Evolutionary conservation across 1,140 invertebrate genomes (phyloP).

Genomic region (Neelides sp.): DNA sequence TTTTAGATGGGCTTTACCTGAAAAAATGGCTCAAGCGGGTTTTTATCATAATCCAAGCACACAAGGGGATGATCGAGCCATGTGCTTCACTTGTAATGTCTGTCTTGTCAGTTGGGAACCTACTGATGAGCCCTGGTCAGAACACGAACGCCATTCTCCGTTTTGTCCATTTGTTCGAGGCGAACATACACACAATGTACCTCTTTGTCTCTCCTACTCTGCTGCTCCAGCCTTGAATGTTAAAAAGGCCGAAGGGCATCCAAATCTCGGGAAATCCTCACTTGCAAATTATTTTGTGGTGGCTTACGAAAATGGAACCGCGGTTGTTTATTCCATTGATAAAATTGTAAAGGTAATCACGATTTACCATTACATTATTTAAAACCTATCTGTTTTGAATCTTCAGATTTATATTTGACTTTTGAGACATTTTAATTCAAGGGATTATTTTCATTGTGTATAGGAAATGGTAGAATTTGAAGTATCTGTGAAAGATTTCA

Average conservation of each 20-base stretch:
- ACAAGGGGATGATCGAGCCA: conserved; percentile 76
- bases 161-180: conserved; percentile 84
- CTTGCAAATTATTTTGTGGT: conserved; percentile 46
- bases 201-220: conserved; percentile 74
- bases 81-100: conserved; percentile 88
- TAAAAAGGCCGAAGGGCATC: conserved; percentile 45
- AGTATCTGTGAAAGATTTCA: conserved; percentile 7
- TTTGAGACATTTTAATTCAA: neutral
- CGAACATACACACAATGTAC: conserved; percentile 89
- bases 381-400: neutral
- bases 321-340: conserved; percentile 60
- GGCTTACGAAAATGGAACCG: conserved; percentile 44
- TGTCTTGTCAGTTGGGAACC: conserved; percentile 91
- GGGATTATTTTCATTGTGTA: neutral
- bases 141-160: conserved; percentile 85
- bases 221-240: conserved; percentile 59
- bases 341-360: conserved; percentile 51
- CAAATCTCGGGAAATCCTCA: conserved; percentile 58
- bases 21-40: conserved; percentile 89
- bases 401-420: neutral
- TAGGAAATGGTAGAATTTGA: conserved; percentile 17
- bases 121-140: conserved; percentile 85
- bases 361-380: neutral
- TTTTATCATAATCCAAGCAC: conserved; percentile 87
- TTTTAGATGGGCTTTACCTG: conserved; percentile 77